These are phyloP conservation scores for Tetraodon nigroviridis DNA, from an alignment of 2,113 vertebrate genomes.

Conservation along the genomic window DNA sequence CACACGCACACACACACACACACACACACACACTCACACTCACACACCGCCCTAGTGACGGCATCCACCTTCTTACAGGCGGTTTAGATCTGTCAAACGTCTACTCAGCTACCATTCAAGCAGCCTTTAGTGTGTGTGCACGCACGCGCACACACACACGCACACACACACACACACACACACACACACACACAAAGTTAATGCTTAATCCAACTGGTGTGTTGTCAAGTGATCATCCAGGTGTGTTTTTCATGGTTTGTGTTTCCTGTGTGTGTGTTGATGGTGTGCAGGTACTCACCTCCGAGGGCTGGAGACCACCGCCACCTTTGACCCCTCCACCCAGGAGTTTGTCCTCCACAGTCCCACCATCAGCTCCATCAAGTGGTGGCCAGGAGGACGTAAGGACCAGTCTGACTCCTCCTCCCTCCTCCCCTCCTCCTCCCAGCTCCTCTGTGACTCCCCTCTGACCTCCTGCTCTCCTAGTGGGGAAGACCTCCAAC, in stretches of 20 bases:
- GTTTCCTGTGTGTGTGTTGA: neutral
- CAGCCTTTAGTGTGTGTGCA: neutral
- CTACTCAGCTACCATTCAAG: constrained; percentile 20
- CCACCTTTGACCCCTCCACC: constrained; percentile 88
- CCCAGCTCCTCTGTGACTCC: neutral
- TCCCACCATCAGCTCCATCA: constrained; percentile 94
- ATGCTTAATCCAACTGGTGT: too few species aligned
- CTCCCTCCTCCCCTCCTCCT: too few species aligned
- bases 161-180: too few species aligned
- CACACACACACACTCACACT: neutral
- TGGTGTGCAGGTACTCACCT: constrained; percentile 84
- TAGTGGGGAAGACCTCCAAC: constrained; percentile 96
- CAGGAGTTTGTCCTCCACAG: constrained; percentile 96
- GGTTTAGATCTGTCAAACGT: constrained; percentile 68
- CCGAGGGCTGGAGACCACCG: constrained; percentile 92
- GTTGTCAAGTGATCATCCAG: too few species aligned
- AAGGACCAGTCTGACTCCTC: constrained; percentile 61
- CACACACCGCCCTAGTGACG: neutral
- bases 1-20: too few species aligned
- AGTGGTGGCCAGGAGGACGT: constrained; percentile 99
- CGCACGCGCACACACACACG: too few species aligned
- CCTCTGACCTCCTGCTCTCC: neutral
- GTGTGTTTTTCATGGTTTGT: neutral
- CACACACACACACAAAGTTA: too few species aligned
- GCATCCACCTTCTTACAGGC: neutral